Evolutionary conservation across 2,113 vertebrate genomes (phyloP).

Genomic region (Chaetura pelagica): DNA sequence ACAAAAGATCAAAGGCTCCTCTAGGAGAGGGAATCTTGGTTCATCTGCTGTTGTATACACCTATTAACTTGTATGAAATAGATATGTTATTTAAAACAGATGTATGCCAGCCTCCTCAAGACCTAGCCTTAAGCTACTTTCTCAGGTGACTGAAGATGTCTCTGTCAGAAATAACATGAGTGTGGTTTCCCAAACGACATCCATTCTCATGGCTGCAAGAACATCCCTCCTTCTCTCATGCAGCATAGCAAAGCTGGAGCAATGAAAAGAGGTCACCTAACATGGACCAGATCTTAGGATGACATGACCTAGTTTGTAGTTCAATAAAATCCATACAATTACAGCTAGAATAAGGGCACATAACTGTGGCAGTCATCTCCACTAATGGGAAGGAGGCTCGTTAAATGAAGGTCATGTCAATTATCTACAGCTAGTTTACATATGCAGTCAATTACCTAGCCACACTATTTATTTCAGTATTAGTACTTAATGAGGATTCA

Average conservation of each 20-base stretch:
- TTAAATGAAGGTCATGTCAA: constrained; percentile 49
- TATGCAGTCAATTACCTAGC: constrained; percentile 54
- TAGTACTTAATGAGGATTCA: constrained; percentile 45
- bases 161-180: neutral
- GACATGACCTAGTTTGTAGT: neutral
- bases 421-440: constrained; percentile 52
- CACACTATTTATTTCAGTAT: constrained; percentile 46
- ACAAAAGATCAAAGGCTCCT: neutral
- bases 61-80: neutral
- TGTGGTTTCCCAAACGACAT: neutral
- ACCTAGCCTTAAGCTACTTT: neutral
- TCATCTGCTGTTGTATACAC: neutral
- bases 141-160: rapidly evolving
- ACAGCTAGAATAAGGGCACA: neutral
- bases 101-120: neutral
- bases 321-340: neutral
- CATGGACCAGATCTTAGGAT: neutral
- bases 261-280: neutral
- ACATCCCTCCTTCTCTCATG: neutral
- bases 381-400: constrained; percentile 2
- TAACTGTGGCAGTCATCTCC: neutral
- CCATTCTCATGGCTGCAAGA: neutral
- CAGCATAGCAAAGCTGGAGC: neutral
- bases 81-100: neutral
- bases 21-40: neutral